Evolutionary conservation across 2,888 invertebrate genomes (phyloP).

Genomic region (Synanthedon vespiformis): DNA sequence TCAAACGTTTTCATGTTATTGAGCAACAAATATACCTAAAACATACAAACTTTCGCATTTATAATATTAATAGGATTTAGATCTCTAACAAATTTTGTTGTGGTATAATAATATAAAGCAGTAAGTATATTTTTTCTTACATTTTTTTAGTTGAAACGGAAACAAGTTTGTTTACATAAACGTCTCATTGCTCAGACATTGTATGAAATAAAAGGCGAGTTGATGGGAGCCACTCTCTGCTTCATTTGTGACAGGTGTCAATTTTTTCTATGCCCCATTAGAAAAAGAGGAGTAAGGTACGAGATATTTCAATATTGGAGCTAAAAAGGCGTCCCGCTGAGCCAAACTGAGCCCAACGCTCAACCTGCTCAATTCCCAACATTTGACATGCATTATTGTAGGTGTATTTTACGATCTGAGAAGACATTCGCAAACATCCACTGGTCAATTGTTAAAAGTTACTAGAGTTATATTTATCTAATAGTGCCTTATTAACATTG

Average conservation of each 20-base stretch:
- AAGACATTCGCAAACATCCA: constrained; percentile 1
- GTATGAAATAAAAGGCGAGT: not conserved
- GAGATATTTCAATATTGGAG: constrained; percentile 51
- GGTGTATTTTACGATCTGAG: not conserved
- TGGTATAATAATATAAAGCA: too few species aligned
- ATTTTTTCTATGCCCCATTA: constrained; percentile 20
- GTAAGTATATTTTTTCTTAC: not conserved
- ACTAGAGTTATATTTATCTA: too few species aligned
- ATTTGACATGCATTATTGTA: constrained; percentile 7
- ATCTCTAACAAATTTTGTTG: too few species aligned
- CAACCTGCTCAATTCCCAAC: constrained; percentile 1
- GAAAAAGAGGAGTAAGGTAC: constrained; percentile 33
- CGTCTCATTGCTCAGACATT: constrained; percentile 20
- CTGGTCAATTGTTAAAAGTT: constrained; percentile 6
- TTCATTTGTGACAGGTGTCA: constrained; percentile 51
- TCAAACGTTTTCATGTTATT: too few species aligned
- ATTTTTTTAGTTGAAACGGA: not conserved
- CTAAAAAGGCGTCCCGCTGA: constrained; percentile 38
- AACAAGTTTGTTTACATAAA: constrained; percentile 32
- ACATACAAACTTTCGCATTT: too few species aligned
- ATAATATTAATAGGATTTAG: too few species aligned
- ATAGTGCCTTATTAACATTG: too few species aligned
- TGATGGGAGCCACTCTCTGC: constrained; percentile 23
- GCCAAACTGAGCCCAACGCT: constrained; percentile 15
- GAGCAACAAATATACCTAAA: too few species aligned